phyloP scores from a whole-genome alignment of 2,113 vertebrate species.

The Chionodraco myersi region DNA sequence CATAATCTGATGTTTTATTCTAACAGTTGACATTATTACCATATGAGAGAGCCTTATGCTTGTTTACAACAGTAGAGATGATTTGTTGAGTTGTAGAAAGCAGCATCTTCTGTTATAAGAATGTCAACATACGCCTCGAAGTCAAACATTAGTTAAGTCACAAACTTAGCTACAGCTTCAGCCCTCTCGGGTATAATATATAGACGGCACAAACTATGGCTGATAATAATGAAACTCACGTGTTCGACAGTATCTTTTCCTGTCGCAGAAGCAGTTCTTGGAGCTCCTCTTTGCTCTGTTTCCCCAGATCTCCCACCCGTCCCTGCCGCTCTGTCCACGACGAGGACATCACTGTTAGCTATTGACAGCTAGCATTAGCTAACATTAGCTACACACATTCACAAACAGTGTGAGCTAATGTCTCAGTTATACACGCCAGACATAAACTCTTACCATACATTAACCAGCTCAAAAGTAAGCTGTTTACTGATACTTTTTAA shows the following conservation, averaged over 20 bases:
- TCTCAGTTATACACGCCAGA: not conserved
- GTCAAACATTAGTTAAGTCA: too few relatives aligned
- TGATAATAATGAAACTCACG: slow-evolving; percentile 74
- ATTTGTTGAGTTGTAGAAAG: not conserved
- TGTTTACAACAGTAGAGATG: not conserved
- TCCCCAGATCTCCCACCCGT: slow-evolving; percentile 75
- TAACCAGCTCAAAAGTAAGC: not conserved
- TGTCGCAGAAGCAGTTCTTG: slow-evolving; percentile 89
- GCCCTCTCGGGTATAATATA: not conserved
- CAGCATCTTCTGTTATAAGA: too few relatives aligned
- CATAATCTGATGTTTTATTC: not conserved
- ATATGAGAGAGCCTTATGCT: not conserved
- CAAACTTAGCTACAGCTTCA: not conserved
- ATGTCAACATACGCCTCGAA: too few relatives aligned
- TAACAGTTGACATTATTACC: not conserved
- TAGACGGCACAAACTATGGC: not conserved
- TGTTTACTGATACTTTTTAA: accelerated
- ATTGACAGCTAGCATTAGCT: slow-evolving; percentile 38
- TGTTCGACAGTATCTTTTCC: slow-evolving; percentile 88
- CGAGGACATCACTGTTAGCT: slow-evolving; percentile 75
- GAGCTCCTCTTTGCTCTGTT: slow-evolving; percentile 86
- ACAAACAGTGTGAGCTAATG: not conserved
- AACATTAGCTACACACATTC: slow-evolving; percentile 13
- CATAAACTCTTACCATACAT: not conserved
- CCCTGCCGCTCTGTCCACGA: slow-evolving; percentile 78